These are phyloP conservation scores for Vesta saturnalis DNA, from an alignment of 2,888 invertebrate genomes.

Conservation along the genomic window DNA sequence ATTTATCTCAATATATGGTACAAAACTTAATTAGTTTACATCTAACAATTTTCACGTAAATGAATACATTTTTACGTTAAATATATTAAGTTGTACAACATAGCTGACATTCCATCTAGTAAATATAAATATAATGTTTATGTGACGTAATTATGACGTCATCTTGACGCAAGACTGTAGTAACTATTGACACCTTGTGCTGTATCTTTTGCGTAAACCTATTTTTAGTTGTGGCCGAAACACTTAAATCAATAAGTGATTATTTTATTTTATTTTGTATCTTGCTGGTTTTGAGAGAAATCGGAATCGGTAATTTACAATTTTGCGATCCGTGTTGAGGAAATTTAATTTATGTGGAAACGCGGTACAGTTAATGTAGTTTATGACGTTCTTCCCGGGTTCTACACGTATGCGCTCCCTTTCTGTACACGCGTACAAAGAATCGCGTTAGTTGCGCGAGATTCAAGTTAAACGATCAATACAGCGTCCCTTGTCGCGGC, in stretches of 20 bases:
- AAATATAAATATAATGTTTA: too few species aligned
- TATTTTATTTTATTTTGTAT: neutral
- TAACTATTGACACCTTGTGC: too few species aligned
- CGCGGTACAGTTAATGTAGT: neutral
- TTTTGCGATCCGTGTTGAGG: neutral
- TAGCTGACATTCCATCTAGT: too few species aligned
- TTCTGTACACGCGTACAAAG: slow-evolving; percentile 39
- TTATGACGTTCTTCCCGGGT: slow-evolving; percentile 36
- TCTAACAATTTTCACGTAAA: too few species aligned
- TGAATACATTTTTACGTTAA: too few species aligned
- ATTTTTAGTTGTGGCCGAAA: neutral
- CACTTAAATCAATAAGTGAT: neutral
- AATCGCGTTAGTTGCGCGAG: slow-evolving; percentile 43
- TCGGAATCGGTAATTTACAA: neutral
- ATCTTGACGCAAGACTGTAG: too few species aligned
- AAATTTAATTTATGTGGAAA: neutral
- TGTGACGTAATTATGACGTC: too few species aligned
- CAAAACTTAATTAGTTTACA: too few species aligned
- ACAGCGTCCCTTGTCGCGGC: slow-evolving; percentile 42
- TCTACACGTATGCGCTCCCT: slow-evolving; percentile 27
- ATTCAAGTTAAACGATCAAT: slow-evolving; percentile 45
- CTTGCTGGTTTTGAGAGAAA: neutral
- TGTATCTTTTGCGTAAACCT: too few species aligned
- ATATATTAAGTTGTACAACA: too few species aligned
- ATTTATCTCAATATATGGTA: too few species aligned